Percentiles rank a stretch among this genome's conserved stretches.
Evolutionary conservation across 2,797 vertebrate species (phyloP).

Genomic region (Amazona finschi): DNA sequence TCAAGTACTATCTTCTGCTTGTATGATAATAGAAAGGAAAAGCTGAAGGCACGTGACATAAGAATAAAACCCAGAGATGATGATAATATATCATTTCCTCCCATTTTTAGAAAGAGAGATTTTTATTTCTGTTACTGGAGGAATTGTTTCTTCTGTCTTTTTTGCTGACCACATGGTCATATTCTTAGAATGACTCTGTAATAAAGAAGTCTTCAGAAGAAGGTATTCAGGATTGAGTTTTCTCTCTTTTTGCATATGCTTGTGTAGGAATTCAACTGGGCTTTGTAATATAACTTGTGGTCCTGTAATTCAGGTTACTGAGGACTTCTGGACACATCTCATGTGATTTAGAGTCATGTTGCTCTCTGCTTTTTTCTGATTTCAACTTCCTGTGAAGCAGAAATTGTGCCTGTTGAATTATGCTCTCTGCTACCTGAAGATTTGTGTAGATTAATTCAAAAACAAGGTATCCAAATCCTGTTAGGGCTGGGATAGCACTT

Average conservation of each 20-base stretch:
- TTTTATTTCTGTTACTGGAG: constrained; percentile 45
- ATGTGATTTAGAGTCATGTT: background rate
- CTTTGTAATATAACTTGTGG: background rate
- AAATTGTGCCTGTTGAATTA: background rate
- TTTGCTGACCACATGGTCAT: constrained; percentile 16
- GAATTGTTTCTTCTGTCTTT: constrained; percentile 40
- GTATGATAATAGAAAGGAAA: background rate
- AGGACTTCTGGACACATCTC: background rate
- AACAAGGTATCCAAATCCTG: background rate
- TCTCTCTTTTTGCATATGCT: constrained; percentile 1
- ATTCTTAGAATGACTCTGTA: constrained; percentile 42
- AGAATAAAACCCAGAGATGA: constrained; percentile 8
- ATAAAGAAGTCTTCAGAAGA: constrained; percentile 38
- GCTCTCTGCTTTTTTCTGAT: background rate
- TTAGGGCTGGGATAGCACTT: background rate
- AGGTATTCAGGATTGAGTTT: background rate
- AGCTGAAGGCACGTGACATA: constrained; percentile 13
- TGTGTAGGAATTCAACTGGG: background rate
- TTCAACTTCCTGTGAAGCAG: background rate
- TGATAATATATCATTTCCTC: background rate
- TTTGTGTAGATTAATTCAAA: background rate
- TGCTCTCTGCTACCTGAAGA: background rate
- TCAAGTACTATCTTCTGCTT: background rate
- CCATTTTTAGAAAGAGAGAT: background rate
- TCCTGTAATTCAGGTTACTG: background rate